Percentiles rank a stretch among this genome's conserved stretches.
These are phyloP conservation scores for Lissonota sp. DNA, from an alignment of 2,888 invertebrate species.

Conservation along the genomic window DNA sequence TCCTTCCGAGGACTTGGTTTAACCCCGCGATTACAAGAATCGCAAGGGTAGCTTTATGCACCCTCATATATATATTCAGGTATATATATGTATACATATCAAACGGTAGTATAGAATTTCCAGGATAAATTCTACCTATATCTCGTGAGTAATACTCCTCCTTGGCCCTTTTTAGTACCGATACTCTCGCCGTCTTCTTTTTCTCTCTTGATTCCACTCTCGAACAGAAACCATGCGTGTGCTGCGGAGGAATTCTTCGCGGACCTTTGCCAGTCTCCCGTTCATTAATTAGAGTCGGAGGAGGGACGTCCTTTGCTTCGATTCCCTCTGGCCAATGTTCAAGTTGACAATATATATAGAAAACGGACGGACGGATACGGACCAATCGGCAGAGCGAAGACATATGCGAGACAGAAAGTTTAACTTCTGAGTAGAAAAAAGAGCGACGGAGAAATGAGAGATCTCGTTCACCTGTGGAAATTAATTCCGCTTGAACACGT, in stretches of 20 bases:
- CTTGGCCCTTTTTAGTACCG: slow-evolving; percentile 16
- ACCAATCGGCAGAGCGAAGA: slow-evolving; percentile 28
- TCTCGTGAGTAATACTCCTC: slow-evolving; percentile 24
- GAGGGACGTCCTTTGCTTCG: slow-evolving; percentile 23
- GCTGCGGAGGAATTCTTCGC: slow-evolving; percentile 32
- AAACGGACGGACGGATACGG: background rate
- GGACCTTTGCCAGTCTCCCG: slow-evolving; percentile 15
- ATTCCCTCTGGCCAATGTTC: slow-evolving; percentile 21
- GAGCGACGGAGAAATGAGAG: slow-evolving; percentile 31
- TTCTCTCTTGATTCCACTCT: background rate
- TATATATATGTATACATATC: background rate
- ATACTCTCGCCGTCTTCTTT: slow-evolving; percentile 1
- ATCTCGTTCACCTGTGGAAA: slow-evolving; percentile 65
- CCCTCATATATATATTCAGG: background rate
- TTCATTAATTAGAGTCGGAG: slow-evolving; percentile 56
- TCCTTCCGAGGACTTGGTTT: slow-evolving; percentile 32
- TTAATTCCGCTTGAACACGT: slow-evolving; percentile 67
- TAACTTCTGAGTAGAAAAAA: background rate
- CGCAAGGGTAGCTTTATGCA: slow-evolving; percentile 1
- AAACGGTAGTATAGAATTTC: slow-evolving; percentile 16
- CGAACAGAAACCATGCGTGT: background rate
- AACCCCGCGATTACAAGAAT: slow-evolving; percentile 43
- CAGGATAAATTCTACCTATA: slow-evolving; percentile 24
- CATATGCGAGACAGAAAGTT: slow-evolving; percentile 5
- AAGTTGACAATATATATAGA: slow-evolving; percentile 9